These are phyloP conservation scores for Pithys albifrons DNA, from an alignment of 2,113 vertebrate genomes.

Conservation along the genomic window DNA sequence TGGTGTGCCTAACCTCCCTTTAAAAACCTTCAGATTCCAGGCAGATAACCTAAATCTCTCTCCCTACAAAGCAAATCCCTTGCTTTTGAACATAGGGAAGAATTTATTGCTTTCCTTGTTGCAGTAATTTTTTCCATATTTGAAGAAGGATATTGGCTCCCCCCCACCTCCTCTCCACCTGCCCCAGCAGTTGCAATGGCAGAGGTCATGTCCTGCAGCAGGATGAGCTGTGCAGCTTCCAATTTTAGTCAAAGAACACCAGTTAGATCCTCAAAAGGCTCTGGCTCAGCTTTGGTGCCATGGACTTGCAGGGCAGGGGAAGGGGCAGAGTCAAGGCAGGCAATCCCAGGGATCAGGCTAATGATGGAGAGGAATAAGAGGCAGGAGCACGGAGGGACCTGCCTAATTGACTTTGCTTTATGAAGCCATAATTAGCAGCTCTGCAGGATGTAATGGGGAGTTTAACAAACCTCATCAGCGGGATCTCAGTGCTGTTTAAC, in stretches of 20 bases:
- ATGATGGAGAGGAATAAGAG: not conserved
- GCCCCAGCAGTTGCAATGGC: not conserved
- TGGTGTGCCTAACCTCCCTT: not conserved
- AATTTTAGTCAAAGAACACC: not conserved
- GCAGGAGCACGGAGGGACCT: not conserved
- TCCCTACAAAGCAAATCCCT: slow-evolving; percentile 20
- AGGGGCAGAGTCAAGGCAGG: not conserved
- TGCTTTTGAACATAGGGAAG: not conserved
- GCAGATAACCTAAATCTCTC: slow-evolving; percentile 1
- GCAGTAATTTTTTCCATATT: not conserved
- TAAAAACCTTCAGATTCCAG: not conserved
- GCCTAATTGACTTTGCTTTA: slow-evolving; percentile 27
- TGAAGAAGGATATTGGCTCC: not conserved
- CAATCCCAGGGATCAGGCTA: not conserved
- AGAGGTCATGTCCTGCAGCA: rapidly evolving
- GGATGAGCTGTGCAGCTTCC: not conserved
- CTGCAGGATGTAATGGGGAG: not conserved
- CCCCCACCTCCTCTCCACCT: not conserved
- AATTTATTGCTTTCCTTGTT: not conserved
- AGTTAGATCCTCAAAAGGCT: not conserved
- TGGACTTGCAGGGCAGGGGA: not conserved
- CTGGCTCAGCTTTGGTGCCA: not conserved
- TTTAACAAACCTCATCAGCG: not conserved
- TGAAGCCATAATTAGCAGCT: not conserved
- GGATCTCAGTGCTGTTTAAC: not conserved